Percentiles rank a stretch among this genome's conserved stretches.
phyloP scores from a whole-genome alignment of 1,140 invertebrate genomes.

The Drosophila asahinai region DNA sequence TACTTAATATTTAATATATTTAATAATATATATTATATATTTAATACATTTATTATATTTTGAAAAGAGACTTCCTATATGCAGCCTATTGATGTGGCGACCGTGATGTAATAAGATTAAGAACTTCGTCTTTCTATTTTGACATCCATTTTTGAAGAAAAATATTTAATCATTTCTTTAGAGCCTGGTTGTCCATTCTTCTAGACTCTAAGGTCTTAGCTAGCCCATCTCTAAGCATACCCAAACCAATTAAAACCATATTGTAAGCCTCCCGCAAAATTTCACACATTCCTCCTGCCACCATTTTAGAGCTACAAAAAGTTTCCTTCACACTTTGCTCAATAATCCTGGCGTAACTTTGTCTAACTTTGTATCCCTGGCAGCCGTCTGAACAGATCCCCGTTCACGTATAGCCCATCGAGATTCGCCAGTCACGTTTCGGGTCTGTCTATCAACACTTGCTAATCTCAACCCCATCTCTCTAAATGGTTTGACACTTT shows the following conservation, averaged over 20 bases:
- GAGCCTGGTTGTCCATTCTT: no score
- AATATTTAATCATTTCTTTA: no score
- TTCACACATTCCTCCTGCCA: background rate
- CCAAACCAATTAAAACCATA: slow-evolving; percentile 16
- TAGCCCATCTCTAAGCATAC: background rate
- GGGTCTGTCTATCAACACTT: slow-evolving; percentile 53
- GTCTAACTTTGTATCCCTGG: slow-evolving; percentile 37
- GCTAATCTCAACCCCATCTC: slow-evolving; percentile 54
- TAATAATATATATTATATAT: no score
- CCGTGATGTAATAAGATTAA: background rate
- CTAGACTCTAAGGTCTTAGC: background rate
- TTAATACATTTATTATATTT: no score
- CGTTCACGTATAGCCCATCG: slow-evolving; percentile 27
- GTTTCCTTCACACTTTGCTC: slow-evolving; percentile 16
- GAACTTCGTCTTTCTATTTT: no score
- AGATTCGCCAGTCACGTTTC: slow-evolving; percentile 45
- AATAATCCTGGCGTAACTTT: slow-evolving; percentile 20
- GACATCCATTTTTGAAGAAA: no score
- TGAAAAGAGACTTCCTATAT: no score
- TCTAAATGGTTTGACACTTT: slow-evolving; percentile 55
- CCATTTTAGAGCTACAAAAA: slow-evolving; percentile 8
- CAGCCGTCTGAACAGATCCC: slow-evolving; percentile 30
- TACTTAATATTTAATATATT: background rate
- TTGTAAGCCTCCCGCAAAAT: background rate
- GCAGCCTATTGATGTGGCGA: background rate